A percentile compares a stretch with the other conserved stretches of the same genome.
phyloP scores from a whole-genome alignment of 2,113 vertebrate species.

The Donacobius atricapilla region DNA sequence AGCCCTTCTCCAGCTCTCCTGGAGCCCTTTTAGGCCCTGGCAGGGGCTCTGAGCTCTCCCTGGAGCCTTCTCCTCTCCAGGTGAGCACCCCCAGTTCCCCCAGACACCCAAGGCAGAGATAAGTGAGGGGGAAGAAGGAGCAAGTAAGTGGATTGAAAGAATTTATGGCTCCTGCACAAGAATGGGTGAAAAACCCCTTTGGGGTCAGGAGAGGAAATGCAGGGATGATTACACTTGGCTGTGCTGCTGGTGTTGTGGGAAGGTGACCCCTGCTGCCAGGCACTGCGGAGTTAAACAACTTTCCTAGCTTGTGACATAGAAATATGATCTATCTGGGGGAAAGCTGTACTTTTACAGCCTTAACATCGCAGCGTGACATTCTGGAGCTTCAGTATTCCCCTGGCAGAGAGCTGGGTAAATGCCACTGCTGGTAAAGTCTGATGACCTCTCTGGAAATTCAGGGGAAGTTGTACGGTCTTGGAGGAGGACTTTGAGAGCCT shows the following conservation, averaged over 20 bases:
- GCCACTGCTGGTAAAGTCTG: background rate
- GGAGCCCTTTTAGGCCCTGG: fast-evolving
- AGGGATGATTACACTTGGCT: background rate
- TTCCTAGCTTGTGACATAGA: background rate
- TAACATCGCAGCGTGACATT: background rate
- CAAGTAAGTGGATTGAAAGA: background rate
- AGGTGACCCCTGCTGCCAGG: slow-evolving; percentile 16
- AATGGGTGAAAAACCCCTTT: background rate
- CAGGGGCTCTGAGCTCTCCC: background rate
- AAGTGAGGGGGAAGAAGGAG: background rate
- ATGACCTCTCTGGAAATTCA: background rate
- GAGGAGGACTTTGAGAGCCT: background rate
- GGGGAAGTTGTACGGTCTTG: fast-evolving
- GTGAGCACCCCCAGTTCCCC: background rate
- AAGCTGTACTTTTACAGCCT: background rate
- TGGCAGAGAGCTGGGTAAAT: background rate
- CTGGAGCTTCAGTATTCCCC: slow-evolving; percentile 16
- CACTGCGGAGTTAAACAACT: background rate
- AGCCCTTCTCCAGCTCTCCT: background rate
- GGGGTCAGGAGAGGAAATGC: background rate
- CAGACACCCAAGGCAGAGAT: background rate
- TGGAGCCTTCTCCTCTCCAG: background rate
- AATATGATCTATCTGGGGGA: background rate
- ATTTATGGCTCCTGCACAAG: background rate
- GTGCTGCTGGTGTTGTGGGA: background rate